Base-by-base conservation (phyloP, 2,797 vertebrate species). In the Sebastes minor region DNA sequence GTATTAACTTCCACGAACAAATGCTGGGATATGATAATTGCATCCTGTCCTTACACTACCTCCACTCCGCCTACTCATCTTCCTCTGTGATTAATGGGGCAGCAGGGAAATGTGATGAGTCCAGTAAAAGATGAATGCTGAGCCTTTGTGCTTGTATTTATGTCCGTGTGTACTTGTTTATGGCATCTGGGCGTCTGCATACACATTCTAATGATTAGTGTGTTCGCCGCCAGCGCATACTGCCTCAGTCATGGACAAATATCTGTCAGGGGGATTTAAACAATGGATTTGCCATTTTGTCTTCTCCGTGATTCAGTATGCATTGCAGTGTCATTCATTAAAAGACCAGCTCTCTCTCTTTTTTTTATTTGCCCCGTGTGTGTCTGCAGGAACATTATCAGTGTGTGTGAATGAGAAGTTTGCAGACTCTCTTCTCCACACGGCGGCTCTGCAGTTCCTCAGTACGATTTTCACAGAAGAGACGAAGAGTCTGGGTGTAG, bases 401-500 rank as follows among this genome's bases (percentile, higher is more conserved):
- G 82, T 89, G 71, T 99, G 97, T 82, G 76, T 97, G 86, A 86
- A 83, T 35, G 86, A 95, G 69, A 95, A 92, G 46, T 2, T 42
- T 2, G 69, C 75, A 0, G 82, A 94, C 28, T 91, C 95, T 14
- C 28, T 71, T 16, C 95, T 99, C 35, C 96, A 91, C 78, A 81
- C 82, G 0, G 92, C 93, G 65, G 95, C 97, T 81, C 89, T 99
- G 80, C 97, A 96, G 66, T 99, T 99, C 75, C 90, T 99, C 23
- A 95, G 95, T 65, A 33, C 95, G 9, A 80, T 99, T 76, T 94
- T 99, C 82, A 95, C 93, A 2, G 97, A 97, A 77, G 97, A 98
- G 86, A 94, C 95, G 13, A 97, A 94, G 86, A 87, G 80, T 32
- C 79, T 80, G 42, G 82, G 92, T 1, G 84, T 65, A 78, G 91